These are phyloP conservation scores for Tursiops truncatus DNA, from an alignment of 2,113 vertebrate species.

Conservation along the genomic window DNA sequence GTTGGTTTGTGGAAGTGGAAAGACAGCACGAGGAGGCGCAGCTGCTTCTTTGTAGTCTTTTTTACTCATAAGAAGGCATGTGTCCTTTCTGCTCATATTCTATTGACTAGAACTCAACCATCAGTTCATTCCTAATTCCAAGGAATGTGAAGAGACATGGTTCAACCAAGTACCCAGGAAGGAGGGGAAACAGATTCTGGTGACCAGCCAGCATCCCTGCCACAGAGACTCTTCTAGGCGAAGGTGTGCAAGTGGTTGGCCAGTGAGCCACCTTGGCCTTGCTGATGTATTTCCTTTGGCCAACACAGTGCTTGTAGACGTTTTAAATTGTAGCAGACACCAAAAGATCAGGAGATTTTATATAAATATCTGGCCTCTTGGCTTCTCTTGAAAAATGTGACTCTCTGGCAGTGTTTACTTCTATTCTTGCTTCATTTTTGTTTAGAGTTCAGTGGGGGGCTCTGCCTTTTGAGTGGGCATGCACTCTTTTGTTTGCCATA, in stretches of 20 bases:
- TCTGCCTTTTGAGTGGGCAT: neutral
- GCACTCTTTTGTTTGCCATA: neutral
- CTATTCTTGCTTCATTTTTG: neutral
- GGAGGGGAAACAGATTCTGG: neutral
- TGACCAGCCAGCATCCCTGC: neutral
- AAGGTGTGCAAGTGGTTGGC: neutral
- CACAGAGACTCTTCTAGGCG: neutral
- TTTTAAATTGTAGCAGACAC: neutral
- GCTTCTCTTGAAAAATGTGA: neutral
- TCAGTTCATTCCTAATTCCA: neutral
- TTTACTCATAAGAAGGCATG: neutral
- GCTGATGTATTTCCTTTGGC: neutral
- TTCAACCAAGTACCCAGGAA: neutral
- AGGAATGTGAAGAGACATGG: neutral
- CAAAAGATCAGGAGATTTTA: neutral
- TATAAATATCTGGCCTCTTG: neutral
- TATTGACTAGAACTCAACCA: neutral
- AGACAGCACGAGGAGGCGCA: neutral
- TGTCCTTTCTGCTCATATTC: neutral
- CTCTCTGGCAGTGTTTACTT: neutral
- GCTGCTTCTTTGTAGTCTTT: neutral
- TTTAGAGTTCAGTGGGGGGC: neutral
- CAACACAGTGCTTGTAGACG: neutral
- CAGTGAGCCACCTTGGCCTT: neutral
- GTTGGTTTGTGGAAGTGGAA: neutral